Evolutionary conservation across 2,888 invertebrate genomes (phyloP).

Genomic region (Athrips mouffetella): DNA sequence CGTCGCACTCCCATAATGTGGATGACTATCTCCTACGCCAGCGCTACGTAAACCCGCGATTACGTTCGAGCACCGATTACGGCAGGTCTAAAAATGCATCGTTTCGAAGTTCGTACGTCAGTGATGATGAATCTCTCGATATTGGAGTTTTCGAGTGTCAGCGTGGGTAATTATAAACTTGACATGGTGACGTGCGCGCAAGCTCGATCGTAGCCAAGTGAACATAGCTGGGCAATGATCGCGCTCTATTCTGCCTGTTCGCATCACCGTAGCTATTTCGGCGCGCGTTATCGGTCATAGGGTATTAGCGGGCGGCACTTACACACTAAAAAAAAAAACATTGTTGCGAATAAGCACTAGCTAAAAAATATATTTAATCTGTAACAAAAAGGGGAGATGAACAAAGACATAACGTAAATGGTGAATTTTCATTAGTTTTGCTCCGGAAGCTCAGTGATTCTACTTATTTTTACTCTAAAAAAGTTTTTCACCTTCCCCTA

Average conservation of each 20-base stretch:
- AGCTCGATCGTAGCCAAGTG: conserved; percentile 26
- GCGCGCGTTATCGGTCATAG: conserved; percentile 48
- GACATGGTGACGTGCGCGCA: conserved; percentile 48
- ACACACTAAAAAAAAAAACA: neutral
- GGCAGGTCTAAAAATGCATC: conserved; percentile 55
- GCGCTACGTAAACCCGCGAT: conserved; percentile 44
- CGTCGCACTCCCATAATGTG: neutral
- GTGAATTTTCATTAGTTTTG: too few relatives aligned
- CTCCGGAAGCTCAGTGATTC: too few relatives aligned
- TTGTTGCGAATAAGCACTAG: neutral
- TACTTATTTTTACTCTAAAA: too few relatives aligned
- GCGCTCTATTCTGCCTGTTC: conserved; percentile 40
- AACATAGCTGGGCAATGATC: conserved; percentile 46
- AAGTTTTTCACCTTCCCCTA: too few relatives aligned
- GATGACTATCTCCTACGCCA: conserved; percentile 24
- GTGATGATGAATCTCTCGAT: conserved; percentile 54
- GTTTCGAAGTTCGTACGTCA: conserved; percentile 60
- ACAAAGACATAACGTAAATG: too few relatives aligned
- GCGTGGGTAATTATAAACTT: conserved; percentile 65
- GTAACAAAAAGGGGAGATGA: too few relatives aligned
- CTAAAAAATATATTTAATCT: too few relatives aligned
- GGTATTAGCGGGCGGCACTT: conserved; percentile 22
- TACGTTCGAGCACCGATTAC: conserved; percentile 54
- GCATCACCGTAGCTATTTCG: conserved; percentile 50
- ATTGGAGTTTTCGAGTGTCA: conserved; percentile 57